Evolutionary conservation across 1,140 invertebrate species (phyloP).

Genomic region (Alviniconcha marisindica): DNA sequence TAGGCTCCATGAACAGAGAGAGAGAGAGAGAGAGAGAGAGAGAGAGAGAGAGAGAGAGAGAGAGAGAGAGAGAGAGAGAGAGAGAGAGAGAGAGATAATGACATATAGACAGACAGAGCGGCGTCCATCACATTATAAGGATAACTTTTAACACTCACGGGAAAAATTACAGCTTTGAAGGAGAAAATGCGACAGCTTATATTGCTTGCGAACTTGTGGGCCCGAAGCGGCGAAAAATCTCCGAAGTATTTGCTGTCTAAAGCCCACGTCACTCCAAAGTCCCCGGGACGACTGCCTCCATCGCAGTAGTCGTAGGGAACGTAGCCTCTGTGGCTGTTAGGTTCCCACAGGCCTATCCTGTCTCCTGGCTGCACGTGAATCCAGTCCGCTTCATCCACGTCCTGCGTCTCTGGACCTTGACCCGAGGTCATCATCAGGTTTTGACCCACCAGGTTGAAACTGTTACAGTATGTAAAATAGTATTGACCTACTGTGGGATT

Average conservation of each 20-base stretch:
- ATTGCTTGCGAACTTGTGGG: no score
- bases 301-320: neutral
- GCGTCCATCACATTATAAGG: neutral
- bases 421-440: neutral
- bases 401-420: neutral
- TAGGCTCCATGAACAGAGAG: neutral
- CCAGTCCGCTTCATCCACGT: slow-evolving; percentile 14
- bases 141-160: neutral
- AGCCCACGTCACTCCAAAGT: neutral
- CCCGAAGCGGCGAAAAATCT: neutral
- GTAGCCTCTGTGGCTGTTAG: neutral
- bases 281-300: neutral
- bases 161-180: no score
- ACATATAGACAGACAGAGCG: neutral
- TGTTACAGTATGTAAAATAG: no score
- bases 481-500: no score
- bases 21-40: neutral
- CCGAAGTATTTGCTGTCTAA: neutral
- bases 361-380: neutral
- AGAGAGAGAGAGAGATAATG: neutral
- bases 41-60: neutral
- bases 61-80: neutral
- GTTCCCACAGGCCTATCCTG: neutral
- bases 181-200: no score
- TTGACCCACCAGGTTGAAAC: neutral